Conservation (phyloP, 2,888 invertebrate genomes). For the Meteorus colon region DNA sequence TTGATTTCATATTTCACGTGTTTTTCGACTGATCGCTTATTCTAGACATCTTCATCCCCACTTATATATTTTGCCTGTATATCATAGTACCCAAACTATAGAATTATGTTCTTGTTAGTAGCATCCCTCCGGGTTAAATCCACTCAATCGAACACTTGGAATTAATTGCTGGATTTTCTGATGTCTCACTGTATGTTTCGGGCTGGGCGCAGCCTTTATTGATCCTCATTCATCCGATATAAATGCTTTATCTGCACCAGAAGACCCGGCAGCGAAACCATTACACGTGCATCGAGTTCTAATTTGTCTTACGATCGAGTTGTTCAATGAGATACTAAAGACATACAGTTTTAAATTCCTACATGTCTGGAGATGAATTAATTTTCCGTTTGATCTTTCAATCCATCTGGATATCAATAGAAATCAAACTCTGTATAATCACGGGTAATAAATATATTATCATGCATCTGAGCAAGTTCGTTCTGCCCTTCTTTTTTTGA, state of each 20-base stretch:
- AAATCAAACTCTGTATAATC: too few relatives aligned
- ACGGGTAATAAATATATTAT: too few relatives aligned
- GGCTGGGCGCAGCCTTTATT: neutral
- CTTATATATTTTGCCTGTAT: neutral
- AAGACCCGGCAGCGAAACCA: neutral
- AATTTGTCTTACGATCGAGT: constrained; percentile 5
- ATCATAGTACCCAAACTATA: neutral
- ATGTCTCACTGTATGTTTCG: neutral
- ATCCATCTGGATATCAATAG: too few relatives aligned
- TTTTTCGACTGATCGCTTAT: neutral
- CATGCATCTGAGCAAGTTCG: too few relatives aligned
- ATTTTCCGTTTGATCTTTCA: too few relatives aligned
- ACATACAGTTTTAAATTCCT: neutral
- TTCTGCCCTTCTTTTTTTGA: too few relatives aligned
- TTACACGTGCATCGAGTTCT: neutral
- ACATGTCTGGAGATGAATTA: neutral
- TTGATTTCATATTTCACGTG: too few relatives aligned
- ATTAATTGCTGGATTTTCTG: constrained; percentile 12
- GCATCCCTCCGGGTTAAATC: neutral
- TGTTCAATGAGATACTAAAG: neutral
- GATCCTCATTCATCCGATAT: constrained; percentile 1
- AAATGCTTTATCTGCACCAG: neutral
- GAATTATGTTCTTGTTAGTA: neutral
- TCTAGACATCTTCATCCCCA: neutral
- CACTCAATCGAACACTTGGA: constrained; percentile 5